Evolutionary conservation across 2,113 vertebrate genomes (phyloP).

Genomic region (Mus spicilegus): DNA sequence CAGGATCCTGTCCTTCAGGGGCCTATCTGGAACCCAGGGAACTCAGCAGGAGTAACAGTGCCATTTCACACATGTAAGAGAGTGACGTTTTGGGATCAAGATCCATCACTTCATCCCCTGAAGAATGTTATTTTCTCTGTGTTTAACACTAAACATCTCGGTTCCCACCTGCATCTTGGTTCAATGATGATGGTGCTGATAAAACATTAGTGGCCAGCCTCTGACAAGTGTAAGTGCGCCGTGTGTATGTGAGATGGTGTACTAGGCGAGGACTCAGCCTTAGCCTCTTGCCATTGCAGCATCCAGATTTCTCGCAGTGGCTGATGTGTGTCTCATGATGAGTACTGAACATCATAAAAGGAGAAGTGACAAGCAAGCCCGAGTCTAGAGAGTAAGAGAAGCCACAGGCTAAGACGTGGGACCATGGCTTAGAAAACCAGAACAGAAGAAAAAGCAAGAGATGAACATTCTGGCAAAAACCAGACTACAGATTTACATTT

Average conservation of each 20-base stretch:
- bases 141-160: not conserved
- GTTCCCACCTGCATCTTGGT: not conserved
- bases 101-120: not conserved
- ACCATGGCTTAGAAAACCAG: not conserved
- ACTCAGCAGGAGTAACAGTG: not conserved
- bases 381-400: not conserved
- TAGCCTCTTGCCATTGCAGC: not conserved
- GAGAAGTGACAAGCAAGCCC: not conserved
- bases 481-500: not conserved
- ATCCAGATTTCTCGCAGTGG: not conserved
- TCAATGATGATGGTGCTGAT: not conserved
- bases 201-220: not conserved
- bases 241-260: not conserved
- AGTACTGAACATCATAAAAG: not conserved
- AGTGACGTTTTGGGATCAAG: not conserved
- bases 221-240: not conserved
- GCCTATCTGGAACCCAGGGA: not conserved
- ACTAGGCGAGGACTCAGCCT: not conserved
- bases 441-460: not conserved
- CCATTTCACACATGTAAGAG: not conserved
- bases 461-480: not conserved
- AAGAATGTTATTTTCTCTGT: not conserved
- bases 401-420: not conserved
- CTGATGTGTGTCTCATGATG: not conserved
- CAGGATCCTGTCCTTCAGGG: not conserved